These are phyloP conservation scores for Drosophila paulistorum DNA, from an alignment of 1,140 invertebrate genomes.

Conservation along the genomic window DNA sequence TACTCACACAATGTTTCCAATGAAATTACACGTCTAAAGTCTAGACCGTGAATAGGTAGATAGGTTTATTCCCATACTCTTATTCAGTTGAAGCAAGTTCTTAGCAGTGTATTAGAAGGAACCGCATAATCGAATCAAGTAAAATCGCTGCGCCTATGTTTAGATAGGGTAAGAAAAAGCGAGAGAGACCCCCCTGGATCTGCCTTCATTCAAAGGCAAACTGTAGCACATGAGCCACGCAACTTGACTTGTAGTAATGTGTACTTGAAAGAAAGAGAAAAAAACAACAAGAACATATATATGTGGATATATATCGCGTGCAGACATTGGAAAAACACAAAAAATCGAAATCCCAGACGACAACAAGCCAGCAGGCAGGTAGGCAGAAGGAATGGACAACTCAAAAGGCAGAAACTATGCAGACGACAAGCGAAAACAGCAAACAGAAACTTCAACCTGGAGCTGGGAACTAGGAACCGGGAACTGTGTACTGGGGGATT, in stretches of 20 bases:
- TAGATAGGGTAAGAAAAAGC: not conserved
- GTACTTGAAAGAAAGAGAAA: slow-evolving; percentile 39
- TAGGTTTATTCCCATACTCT: not conserved
- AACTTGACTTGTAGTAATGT: slow-evolving; percentile 44
- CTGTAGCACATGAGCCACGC: slow-evolving; percentile 48
- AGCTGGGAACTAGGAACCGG: not conserved
- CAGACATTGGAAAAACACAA: slow-evolving; percentile 65
- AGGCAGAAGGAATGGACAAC: slow-evolving; percentile 6
- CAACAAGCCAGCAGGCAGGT: slow-evolving; percentile 25
- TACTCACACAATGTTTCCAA: not conserved
- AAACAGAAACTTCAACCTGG: slow-evolving; percentile 34
- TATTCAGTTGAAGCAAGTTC: not conserved
- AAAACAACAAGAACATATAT: slow-evolving; percentile 7
- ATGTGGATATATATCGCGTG: slow-evolving; percentile 61
- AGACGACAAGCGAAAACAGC: slow-evolving; percentile 46
- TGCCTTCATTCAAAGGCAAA: slow-evolving; percentile 7
- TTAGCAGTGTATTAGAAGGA: slow-evolving; percentile 4
- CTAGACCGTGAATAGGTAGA: not conserved
- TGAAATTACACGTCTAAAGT: slow-evolving; percentile 14
- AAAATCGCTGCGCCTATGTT: slow-evolving; percentile 32
- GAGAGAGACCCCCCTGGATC: not conserved
- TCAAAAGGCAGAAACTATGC: slow-evolving; percentile 52
- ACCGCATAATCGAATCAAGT: slow-evolving; percentile 32
- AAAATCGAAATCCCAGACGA: slow-evolving; percentile 69
- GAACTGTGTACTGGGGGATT: not conserved